These are phyloP conservation scores for Stenodema calcarata DNA, from an alignment of 2,888 invertebrate species.

Conservation along the genomic window DNA sequence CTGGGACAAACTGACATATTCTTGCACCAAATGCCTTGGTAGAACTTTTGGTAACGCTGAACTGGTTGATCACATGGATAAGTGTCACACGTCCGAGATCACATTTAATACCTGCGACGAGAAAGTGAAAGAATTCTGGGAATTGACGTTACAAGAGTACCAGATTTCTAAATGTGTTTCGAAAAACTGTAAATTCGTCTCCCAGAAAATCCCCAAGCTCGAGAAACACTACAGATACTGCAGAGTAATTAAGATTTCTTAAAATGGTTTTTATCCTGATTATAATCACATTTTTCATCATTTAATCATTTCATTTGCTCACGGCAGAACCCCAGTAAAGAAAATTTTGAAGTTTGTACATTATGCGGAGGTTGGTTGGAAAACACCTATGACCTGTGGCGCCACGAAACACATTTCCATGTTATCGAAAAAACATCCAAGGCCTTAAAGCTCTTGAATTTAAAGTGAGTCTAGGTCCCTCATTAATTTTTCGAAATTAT, in stretches of 20 bases:
- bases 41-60: slow-evolving; percentile 3
- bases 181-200: slow-evolving; percentile 57
- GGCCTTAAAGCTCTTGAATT: not conserved
- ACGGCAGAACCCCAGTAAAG: not conserved
- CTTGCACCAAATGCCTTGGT: slow-evolving; percentile 30
- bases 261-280: not conserved
- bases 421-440: not conserved
- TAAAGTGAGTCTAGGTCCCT: not conserved
- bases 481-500: too few relatives aligned
- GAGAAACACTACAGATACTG: slow-evolving; percentile 55
- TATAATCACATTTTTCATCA: too few relatives aligned
- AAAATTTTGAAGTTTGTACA: slow-evolving; percentile 13
- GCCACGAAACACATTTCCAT: not conserved
- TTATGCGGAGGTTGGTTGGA: slow-evolving; percentile 24
- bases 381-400: not conserved
- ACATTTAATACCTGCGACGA: not conserved
- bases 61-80: not conserved
- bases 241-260: slow-evolving; percentile 17
- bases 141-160: not conserved
- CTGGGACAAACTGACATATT: not conserved
- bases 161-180: slow-evolving; percentile 5
- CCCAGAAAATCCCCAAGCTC: slow-evolving; percentile 55
- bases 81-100: not conserved
- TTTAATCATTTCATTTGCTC: not conserved
- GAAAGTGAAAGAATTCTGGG: not conserved